Base-by-base conservation (phyloP, 2,888 invertebrate species). In the Ommatoiulus sabulosus region DNA sequence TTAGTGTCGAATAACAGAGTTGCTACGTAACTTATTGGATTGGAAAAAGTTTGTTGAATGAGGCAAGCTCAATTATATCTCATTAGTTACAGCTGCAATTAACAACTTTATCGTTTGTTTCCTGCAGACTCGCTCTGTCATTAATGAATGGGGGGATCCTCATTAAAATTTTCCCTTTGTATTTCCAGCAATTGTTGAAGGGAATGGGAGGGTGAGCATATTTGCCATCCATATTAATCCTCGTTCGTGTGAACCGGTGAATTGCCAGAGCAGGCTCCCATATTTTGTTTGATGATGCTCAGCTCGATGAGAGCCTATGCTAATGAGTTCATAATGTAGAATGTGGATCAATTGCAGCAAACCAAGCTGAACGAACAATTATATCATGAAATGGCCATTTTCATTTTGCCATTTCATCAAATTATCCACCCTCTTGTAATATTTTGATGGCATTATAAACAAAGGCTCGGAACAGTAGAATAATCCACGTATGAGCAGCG, bases 71-170 rank as follows among this genome's bases (percentile, higher is more conserved):
- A 80, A 80, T 80, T 80, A 80, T 80, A 80, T 86, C 86, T 46
- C 87, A 52, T 87, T 57, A 46, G 48, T 87, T 87, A 87, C 87
- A 87, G 57, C 87, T 87, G 57, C 87, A 87, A 87, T 87, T 87
- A 87, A 87, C 87, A 87, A 87, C 87, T 87, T 87, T 87, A 87
- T 87, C 87, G 87, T 87, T 87, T 87, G 80, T 80, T 80, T 80
- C 80, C 80, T 80, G 80, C 80, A 80, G 80, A 80, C 80, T 80
- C 80, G 80, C 80, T 43, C 80, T 80, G 80, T 35, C 80, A 80
- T 80, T 80, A 80, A 80, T 80, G 24, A 35, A 80, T 80, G 24
- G 80, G 52, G 35, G 80, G 80, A 80, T 80, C 35, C 80, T 80
- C 80, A 80, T 80, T 80, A 80, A 80, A 80, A 80, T 80, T 80